phyloP scores from a whole-genome alignment of 2,113 vertebrate species.

The Caloenas nicobarica region DNA sequence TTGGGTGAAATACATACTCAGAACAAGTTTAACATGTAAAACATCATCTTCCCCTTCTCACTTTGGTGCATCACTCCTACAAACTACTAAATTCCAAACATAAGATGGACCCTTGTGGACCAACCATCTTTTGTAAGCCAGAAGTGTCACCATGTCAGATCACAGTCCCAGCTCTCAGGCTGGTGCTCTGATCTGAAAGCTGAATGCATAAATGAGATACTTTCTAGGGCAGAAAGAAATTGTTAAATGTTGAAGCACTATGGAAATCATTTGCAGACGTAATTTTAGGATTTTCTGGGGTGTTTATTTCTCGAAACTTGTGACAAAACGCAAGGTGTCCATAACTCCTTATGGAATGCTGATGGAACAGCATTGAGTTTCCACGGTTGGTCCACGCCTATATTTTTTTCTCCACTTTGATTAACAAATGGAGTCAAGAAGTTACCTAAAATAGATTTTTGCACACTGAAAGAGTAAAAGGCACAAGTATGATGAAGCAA shows the following conservation, averaged over 20 bases:
- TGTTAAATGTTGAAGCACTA: not conserved
- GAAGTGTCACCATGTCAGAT: conserved; percentile 28
- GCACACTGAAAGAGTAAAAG: not conserved
- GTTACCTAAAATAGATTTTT: not conserved
- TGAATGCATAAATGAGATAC: not conserved
- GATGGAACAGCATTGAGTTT: not conserved
- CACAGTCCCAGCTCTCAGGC: not conserved
- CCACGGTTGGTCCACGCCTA: not conserved
- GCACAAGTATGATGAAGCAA: not conserved
- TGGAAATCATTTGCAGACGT: not conserved
- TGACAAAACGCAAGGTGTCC: not conserved
- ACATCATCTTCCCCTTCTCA: not conserved
- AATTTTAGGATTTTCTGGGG: not conserved
- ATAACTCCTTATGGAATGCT: not conserved
- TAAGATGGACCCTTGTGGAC: not conserved
- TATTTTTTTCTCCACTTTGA: not conserved
- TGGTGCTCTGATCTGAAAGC: not conserved
- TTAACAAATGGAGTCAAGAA: not conserved
- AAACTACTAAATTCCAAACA: not conserved
- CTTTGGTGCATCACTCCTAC: not conserved
- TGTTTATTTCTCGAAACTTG: not conserved
- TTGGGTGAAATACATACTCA: not conserved
- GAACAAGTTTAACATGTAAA: not conserved
- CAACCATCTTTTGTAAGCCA: not conserved
- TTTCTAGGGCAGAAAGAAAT: not conserved